Evolutionary conservation across 2,797 vertebrate genomes (phyloP), one percentile per base, ranked within the genome.

Genomic region (Helarctos malayanus): DNA sequence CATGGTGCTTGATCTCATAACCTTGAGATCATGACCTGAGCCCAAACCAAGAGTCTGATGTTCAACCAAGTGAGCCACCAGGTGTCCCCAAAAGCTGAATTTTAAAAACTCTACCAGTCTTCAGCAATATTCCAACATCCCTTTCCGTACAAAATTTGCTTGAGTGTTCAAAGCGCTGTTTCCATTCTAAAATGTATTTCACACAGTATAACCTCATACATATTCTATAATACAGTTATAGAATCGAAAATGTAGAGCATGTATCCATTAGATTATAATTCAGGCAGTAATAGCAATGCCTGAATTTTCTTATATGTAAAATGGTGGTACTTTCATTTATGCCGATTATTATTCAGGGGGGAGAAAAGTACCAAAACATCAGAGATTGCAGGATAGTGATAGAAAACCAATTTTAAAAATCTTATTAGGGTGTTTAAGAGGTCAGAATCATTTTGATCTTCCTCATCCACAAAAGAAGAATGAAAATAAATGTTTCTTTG

Each of bases 231-330:
- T 18, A 78, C 12, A 86, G 32, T 3, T 52, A 65, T 19, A 78
- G 59, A 89, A 92, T 78, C 1, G 5, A 79, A 94, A 87, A 59
- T 32, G 65, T 9, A 69, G 56, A 87, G 52, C 56, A 45, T 59
- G 6, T 27, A 27, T 80, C 32, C 12, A 57, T 32, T 84, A 83
- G 65, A 82, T 73, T 79, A 16, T 47, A 87, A 94, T 82, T 90
- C 54, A 71, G 6, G 27, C 23, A 68, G 12, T 65, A 83, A 79
- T n/a, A 73, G 21, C 21, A 54, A 14, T 75, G 1, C 45, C 21
- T 69, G 8, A 14, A 41, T 87, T 82, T 90, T 83, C 4, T 95
- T 38, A 35, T 75, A 32, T 89, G 81, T 68, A 79, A 96, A 89
- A 65, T 61, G 2, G 25, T 16, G 52, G 25, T 45, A 73, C 0